A percentile compares a stretch with the other conserved stretches of the same genome.
Evolutionary conservation across 1,140 invertebrate species (phyloP).

Genomic region (Sitodiplosis mosellana): DNA sequence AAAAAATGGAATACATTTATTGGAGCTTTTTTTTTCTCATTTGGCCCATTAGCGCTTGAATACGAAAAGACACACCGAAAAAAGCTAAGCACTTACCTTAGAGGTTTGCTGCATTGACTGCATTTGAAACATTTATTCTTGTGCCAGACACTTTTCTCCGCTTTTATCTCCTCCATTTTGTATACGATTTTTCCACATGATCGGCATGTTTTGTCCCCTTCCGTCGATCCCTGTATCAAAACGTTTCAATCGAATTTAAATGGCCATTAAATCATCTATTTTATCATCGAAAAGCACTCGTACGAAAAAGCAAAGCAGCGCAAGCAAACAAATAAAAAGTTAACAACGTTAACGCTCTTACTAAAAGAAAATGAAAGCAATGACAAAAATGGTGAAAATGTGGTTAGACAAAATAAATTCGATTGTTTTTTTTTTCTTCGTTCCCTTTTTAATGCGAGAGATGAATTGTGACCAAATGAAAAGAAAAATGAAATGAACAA

Average conservation of each 20-base stretch:
- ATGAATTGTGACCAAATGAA: too few relatives aligned
- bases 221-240: slow-evolving; percentile 11
- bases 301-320: neutral
- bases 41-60: neutral
- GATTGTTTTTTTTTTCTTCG: too few relatives aligned
- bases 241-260: neutral
- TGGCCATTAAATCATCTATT: neutral
- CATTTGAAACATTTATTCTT: slow-evolving; percentile 80
- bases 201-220: slow-evolving; percentile 41
- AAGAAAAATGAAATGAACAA: too few relatives aligned
- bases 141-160: slow-evolving; percentile 70
- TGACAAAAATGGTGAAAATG: neutral
- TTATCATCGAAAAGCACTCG: neutral
- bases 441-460: too few relatives aligned
- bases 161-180: slow-evolving; percentile 85
- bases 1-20: slow-evolving; percentile 3
- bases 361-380: neutral
- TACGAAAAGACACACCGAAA: neutral
- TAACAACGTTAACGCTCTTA: neutral
- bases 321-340: slow-evolving; percentile 1
- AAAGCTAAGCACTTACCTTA: slow-evolving; percentile 43
- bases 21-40: neutral
- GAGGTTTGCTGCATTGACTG: slow-evolving; percentile 68
- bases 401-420: too few relatives aligned
- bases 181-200: slow-evolving; percentile 76